Percentiles rank a stretch among this genome's conserved stretches.
Evolutionary conservation across 2,888 invertebrate genomes (phyloP).

Genomic region (Ganaspis brasiliensis): DNA sequence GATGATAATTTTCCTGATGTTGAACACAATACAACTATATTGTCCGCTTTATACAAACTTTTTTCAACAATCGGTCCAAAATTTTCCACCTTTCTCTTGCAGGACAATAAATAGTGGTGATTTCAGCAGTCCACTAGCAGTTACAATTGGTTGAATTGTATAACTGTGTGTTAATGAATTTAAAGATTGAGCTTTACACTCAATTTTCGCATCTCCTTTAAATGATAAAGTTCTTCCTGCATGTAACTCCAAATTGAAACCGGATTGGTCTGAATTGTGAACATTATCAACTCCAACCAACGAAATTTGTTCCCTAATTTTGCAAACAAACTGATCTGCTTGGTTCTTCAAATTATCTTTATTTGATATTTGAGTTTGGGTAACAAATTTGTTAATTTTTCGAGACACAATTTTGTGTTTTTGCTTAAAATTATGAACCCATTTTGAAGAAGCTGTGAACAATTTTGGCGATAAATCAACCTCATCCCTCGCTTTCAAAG

Average conservation of each 20-base stretch:
- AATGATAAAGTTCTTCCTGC: too few species aligned
- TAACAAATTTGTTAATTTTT: not conserved
- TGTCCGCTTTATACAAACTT: too few species aligned
- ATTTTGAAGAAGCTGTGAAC: not conserved
- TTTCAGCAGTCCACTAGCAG: too few species aligned
- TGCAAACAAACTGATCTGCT: conserved; percentile 40
- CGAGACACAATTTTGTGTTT: not conserved
- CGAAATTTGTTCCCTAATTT: conserved; percentile 42
- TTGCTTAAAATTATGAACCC: not conserved
- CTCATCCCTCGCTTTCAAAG: not conserved
- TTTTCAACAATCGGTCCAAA: too few species aligned
- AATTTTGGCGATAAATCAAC: not conserved
- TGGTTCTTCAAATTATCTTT: not conserved
- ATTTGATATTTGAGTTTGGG: not conserved
- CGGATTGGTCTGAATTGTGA: conserved; percentile 50
- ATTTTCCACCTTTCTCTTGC: too few species aligned
- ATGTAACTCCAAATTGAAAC: conserved; percentile 52
- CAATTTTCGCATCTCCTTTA: too few species aligned
- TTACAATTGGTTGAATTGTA: too few species aligned
- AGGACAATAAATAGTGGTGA: too few species aligned
- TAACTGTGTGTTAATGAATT: too few species aligned
- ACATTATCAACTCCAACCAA: conserved; percentile 43
- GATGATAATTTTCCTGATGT: too few species aligned
- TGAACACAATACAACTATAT: too few species aligned
- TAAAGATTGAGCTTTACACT: too few species aligned